Evolutionary conservation across 2,797 vertebrate genomes (phyloP).

Genomic region (Onychomys leucogaster): DNA sequence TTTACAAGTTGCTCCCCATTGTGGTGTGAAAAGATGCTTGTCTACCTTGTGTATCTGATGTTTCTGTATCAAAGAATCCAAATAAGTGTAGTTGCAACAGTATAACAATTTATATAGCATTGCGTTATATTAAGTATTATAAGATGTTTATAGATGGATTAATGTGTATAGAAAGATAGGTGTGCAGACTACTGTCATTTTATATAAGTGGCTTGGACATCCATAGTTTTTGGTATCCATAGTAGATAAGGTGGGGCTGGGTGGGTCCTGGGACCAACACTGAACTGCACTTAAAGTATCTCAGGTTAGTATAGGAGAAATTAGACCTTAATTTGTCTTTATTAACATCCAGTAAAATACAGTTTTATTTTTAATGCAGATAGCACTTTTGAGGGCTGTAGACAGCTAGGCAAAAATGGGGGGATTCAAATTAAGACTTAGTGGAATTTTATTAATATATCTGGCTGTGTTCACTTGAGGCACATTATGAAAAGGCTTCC

Average conservation of each 20-base stretch:
- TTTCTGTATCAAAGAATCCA: neutral
- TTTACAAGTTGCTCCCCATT: slow-evolving; percentile 7
- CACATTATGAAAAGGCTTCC: neutral
- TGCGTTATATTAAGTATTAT: neutral
- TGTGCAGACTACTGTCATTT: neutral
- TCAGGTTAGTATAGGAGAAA: slow-evolving; percentile 1
- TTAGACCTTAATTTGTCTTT: neutral
- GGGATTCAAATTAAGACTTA: neutral
- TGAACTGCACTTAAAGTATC: neutral
- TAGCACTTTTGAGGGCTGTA: neutral
- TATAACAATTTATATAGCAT: neutral
- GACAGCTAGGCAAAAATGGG: neutral
- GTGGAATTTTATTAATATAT: neutral
- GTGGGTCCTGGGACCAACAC: neutral
- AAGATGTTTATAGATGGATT: neutral
- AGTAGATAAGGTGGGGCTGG: neutral
- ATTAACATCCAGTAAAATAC: neutral
- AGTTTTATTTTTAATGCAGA: neutral
- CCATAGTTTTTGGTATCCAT: neutral
- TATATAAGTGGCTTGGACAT: neutral
- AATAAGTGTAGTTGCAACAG: neutral
- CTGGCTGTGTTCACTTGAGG: neutral
- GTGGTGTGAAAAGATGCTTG: neutral
- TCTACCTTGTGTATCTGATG: neutral
- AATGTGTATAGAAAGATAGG: neutral